Conservation (phyloP, 1,140 invertebrate species). For the Coenobita brevimanus region DNA sequence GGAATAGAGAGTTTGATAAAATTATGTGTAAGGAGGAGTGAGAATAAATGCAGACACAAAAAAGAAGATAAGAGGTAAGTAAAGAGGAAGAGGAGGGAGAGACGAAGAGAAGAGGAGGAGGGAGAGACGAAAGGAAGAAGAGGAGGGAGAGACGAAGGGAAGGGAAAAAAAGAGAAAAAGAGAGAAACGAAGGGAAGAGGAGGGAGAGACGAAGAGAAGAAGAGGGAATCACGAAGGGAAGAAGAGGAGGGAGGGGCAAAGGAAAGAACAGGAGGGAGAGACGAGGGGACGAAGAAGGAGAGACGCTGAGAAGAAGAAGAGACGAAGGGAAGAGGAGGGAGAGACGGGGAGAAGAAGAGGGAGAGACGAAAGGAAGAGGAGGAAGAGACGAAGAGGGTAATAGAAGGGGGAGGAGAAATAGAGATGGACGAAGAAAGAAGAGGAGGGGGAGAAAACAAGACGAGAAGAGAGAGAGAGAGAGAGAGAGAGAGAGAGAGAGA, state of each 20-base stretch:
- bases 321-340: neutral
- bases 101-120: neutral
- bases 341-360: neutral
- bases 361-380: neutral
- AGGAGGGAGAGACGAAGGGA: neutral
- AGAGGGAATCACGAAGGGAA: neutral
- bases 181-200: neutral
- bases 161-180: neutral
- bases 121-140: neutral
- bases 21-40: no score
- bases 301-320: neutral
- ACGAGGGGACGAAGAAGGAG: neutral
- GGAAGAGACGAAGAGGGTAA: neutral
- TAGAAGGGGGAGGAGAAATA: neutral
- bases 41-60: no score
- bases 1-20: no score
- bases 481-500: neutral
- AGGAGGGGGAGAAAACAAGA: neutral
- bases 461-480: neutral
- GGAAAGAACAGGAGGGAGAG: neutral
- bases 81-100: neutral
- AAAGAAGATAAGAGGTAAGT: no score
- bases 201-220: neutral
- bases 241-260: neutral
- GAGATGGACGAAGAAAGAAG: constrained; percentile 21